A percentile compares a stretch with the other conserved stretches of the same genome.
These are phyloP conservation scores for Salmo trutta DNA, from an alignment of 2,797 vertebrate genomes.

Conservation along the genomic window DNA sequence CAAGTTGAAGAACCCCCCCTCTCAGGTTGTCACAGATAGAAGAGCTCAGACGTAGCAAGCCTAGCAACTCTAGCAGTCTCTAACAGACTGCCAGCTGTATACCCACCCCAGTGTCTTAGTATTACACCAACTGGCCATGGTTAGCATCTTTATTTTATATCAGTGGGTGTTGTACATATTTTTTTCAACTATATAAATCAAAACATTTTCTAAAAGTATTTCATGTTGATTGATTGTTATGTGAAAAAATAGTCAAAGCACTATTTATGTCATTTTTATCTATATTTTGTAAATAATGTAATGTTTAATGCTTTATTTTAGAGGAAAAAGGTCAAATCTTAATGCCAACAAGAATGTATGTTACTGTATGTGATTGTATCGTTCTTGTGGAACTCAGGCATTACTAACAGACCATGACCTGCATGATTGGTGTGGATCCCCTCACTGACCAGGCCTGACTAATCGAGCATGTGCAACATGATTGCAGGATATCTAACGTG, in stretches of 20 bases:
- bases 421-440: conserved; percentile 34
- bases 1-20: conserved; percentile 3
- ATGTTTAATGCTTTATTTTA: background rate
- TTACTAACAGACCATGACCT: conserved; percentile 47
- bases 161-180: background rate
- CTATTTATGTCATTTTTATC: background rate
- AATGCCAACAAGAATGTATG: background rate
- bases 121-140: background rate
- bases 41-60: conserved; percentile 4
- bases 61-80: background rate
- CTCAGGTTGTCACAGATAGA: background rate
- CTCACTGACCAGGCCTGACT: conserved; percentile 45
- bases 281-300: background rate
- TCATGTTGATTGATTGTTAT: conserved; percentile 1
- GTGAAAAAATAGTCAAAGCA: background rate
- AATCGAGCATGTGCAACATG: conserved; percentile 49
- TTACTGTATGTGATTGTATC: background rate
- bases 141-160: background rate
- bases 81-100: background rate
- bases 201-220: too few species aligned
- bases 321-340: background rate
- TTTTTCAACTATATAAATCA: background rate
- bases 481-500: conserved; percentile 60
- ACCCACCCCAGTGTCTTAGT: background rate
- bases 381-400: conserved; percentile 17